Base-by-base conservation (phyloP, 2,888 invertebrate species). In the Panzeria rudis region DNA sequence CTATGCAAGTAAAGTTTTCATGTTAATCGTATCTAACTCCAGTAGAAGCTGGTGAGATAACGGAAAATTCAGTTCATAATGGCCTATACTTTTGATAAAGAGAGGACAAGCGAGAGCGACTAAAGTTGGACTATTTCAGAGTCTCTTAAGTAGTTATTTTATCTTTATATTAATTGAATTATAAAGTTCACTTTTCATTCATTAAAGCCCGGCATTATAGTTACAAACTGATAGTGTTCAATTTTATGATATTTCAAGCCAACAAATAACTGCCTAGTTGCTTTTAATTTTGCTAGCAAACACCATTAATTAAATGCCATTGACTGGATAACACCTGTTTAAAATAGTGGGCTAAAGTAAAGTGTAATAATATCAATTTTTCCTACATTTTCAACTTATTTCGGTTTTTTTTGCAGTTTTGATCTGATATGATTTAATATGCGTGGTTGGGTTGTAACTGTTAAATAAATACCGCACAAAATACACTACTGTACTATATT, bases 321-420 rank as follows among this genome's bases (percentile, higher is more conserved):
- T 75, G 69, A 81, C 75, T 81, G 69, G 44, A 44, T 54, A 81
- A 75, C 75, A 81, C 75, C 75, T 81, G 81, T 47, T 75, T 4
- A 29, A 38, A 35, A 11, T 56, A 41, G 79, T 64, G 62, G 71
- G 71, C 79, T 56, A 50, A 50, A 61, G 17, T 17, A 32, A 61
- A 56, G 8, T 50, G 47, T 61, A 35, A 68, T 54, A 38, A 17
- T 35, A 5, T 8, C 50, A 20, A 61, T 62, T 76, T 66, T 29
- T 15, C 25, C 64, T 8, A 54, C 15, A 52, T 66, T 66, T 66
- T 66, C 52, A 50, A 25, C 20, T 61, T n/a, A n/a, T n/a, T n/a
- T n/a, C n/a, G n/a, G n/a, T n/a, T n/a, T n/a, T n/a, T 44, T 56
- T 15, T 38, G 35, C 35, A 2, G 4, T 41, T 66, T 32, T 15